Conservation (phyloP, 2,888 invertebrate species). For the Ommatoiulus sabulosus region DNA sequence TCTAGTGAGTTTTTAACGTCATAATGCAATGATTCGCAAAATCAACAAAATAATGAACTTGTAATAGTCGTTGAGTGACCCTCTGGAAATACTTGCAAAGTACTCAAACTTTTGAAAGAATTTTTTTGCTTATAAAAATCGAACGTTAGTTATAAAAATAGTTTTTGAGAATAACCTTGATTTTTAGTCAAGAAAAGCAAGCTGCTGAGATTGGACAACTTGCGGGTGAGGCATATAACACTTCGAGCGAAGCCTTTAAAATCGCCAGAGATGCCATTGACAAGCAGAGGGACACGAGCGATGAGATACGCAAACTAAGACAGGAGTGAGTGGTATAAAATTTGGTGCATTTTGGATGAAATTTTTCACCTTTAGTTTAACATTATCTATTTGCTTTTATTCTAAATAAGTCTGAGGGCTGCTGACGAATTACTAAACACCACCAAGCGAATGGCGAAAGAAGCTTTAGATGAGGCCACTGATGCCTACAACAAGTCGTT, state of each 20-base stretch:
- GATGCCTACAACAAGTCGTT: constrained; percentile 86
- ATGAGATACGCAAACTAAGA: constrained; percentile 65
- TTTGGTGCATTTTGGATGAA: constrained; percentile 34
- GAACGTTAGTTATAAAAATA: no score
- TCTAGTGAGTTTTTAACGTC: no score
- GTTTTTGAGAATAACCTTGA: no score
- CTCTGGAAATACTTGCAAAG: no score
- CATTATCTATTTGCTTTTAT: constrained; percentile 68
- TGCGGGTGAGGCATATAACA: constrained; percentile 84
- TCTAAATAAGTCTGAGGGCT: constrained; percentile 76
- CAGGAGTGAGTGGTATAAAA: constrained; percentile 68
- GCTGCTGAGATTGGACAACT: constrained; percentile 80
- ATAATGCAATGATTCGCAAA: no score
- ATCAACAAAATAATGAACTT: no score
- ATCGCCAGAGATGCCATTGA: constrained; percentile 83
- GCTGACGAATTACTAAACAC: constrained; percentile 78
- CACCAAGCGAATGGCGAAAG: constrained; percentile 78
- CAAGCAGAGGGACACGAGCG: constrained; percentile 77
- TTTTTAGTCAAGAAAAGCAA: constrained; percentile 73
- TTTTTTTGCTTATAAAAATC: no score
- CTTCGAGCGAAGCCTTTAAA: constrained; percentile 82
- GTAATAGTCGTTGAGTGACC: no score
- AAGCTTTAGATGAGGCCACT: constrained; percentile 80
- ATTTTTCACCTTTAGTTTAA: constrained; percentile 58
- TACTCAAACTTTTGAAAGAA: no score